A percentile compares a stretch with the other conserved stretches of the same genome.
Conservation (phyloP, 92 coral and sea anemone genomes). For the Zoanthus sansibaricus region DNA sequence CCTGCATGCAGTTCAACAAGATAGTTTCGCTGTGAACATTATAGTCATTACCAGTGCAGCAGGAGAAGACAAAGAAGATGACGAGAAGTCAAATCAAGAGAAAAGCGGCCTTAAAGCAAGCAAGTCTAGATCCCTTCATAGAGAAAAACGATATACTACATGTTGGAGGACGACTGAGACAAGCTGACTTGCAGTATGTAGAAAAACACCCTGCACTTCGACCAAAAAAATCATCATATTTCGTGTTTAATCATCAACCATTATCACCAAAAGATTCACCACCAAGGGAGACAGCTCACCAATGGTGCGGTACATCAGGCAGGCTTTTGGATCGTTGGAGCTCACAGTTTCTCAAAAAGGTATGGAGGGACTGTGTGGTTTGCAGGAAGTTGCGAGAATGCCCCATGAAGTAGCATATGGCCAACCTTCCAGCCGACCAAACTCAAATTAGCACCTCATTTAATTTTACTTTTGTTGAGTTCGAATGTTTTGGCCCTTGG, state of each 20-base stretch:
- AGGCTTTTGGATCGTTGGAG: background rate
- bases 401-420: background rate
- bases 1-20: background rate
- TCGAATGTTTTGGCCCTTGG: background rate
- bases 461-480: background rate
- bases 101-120: background rate
- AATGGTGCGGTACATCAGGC: background rate
- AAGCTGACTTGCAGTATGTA: background rate
- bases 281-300: background rate
- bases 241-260: background rate
- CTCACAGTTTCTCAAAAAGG: background rate
- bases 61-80: background rate
- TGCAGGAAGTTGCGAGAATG: background rate
- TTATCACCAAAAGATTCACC: background rate
- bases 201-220: conserved; percentile 1
- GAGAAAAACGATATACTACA: background rate
- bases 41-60: background rate
- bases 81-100: background rate
- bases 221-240: background rate
- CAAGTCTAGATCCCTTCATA: background rate
- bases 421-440: conserved; percentile 2
- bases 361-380: background rate
- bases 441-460: background rate
- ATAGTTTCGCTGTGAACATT: background rate
- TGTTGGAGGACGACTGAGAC: background rate